These are phyloP conservation scores for Centropristis striata DNA, from an alignment of 2,113 vertebrate species.

Conservation along the genomic window DNA sequence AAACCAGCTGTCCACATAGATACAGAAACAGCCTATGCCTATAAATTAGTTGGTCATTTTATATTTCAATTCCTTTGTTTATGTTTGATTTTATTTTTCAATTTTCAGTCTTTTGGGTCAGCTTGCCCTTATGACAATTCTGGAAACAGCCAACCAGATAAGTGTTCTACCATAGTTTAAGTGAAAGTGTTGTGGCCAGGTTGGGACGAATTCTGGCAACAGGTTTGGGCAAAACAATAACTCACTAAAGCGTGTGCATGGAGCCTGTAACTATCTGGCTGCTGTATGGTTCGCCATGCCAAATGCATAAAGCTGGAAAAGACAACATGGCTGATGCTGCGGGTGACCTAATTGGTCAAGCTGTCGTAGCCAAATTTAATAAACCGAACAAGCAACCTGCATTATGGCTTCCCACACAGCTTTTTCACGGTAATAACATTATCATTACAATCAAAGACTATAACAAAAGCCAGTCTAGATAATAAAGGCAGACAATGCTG, in stretches of 20 bases:
- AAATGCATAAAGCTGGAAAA: conserved; percentile 40
- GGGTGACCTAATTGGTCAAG: conserved; percentile 60
- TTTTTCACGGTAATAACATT: background rate
- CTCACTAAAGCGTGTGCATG: conserved; percentile 35
- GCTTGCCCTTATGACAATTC: background rate
- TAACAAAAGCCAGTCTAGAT: background rate
- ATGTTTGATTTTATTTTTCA: no score
- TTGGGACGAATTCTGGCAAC: conserved; percentile 23
- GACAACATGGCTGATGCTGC: conserved; percentile 44
- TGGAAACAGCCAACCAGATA: background rate
- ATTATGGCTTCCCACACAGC: background rate
- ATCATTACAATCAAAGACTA: background rate
- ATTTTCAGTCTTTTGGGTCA: background rate
- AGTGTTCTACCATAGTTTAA: background rate
- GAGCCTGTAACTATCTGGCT: conserved; percentile 44
- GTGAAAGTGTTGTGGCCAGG: conserved; percentile 9
- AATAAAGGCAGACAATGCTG: background rate
- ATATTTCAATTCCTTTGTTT: background rate
- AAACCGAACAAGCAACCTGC: conserved; percentile 13
- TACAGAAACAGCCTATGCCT: background rate
- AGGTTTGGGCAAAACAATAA: conserved; percentile 47
- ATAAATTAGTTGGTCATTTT: background rate
- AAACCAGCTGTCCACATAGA: background rate
- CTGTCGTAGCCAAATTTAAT: conserved; percentile 48
- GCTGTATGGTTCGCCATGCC: conserved; percentile 21